Conservation (phyloP, 1,140 invertebrate species). For the Heliothis virescens region DNA sequence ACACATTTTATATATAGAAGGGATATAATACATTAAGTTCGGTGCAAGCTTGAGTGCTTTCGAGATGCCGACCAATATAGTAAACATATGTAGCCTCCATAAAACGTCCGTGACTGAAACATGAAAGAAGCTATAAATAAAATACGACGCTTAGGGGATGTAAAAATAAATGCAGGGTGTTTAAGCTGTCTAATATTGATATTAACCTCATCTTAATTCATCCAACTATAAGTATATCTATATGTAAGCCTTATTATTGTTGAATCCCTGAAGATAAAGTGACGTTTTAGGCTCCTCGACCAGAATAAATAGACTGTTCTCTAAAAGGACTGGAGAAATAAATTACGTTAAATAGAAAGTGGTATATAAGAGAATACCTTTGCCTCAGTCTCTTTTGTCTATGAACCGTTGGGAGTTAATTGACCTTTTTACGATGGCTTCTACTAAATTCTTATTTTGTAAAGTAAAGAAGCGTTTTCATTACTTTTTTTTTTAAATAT, state of each 20-base stretch:
- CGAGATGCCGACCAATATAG: constrained; percentile 4
- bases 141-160: constrained; percentile 1
- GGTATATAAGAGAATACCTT: not conserved
- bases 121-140: constrained; percentile 47
- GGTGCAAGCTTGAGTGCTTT: not conserved
- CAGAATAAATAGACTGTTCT: constrained; percentile 11
- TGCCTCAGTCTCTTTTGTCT: not conserved
- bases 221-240: not conserved
- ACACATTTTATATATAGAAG: not conserved
- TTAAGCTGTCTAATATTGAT: constrained; percentile 19
- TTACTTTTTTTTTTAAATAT: too few relatives aligned
- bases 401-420: constrained; percentile 21
- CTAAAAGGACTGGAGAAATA: constrained; percentile 21
- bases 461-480: not conserved
- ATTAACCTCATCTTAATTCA: constrained; percentile 20
- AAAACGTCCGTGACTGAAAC: constrained; percentile 25
- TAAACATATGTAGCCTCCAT: not conserved
- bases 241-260: not conserved
- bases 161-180: constrained; percentile 11
- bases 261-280: constrained; percentile 30
- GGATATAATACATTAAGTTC: not conserved
- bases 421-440: not conserved
- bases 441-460: not conserved
- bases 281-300: not conserved
- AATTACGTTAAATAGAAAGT: constrained; percentile 34